Percentiles rank a stretch among this genome's conserved stretches.
phyloP scores from a whole-genome alignment of 2,113 vertebrate genomes.

The Brachyistius frenatus region DNA sequence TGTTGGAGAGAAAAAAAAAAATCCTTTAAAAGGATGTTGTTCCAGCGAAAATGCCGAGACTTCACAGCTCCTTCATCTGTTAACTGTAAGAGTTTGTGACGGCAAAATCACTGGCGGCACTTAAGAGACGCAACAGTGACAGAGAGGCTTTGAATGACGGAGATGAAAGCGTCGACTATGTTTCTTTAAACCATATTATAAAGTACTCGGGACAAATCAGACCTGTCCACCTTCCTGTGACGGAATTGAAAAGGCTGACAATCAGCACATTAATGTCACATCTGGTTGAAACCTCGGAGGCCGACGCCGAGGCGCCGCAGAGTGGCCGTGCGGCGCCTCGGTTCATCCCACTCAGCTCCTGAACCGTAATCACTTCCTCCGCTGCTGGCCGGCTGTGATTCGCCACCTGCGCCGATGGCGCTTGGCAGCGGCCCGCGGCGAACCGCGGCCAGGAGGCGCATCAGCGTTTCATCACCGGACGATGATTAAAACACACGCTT shows the following conservation, averaged over 20 bases:
- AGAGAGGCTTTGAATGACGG: no score
- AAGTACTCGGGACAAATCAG: slow-evolving; percentile 9
- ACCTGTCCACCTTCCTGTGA: slow-evolving; percentile 11
- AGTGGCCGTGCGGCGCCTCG: no score
- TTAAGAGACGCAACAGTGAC: background rate
- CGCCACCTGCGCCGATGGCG: slow-evolving; percentile 47
- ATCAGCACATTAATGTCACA: slow-evolving; percentile 34
- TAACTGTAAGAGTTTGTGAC: slow-evolving; percentile 13
- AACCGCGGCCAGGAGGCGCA: slow-evolving; percentile 40
- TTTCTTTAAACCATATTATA: background rate
- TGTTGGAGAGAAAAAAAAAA: background rate
- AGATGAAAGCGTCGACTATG: no score
- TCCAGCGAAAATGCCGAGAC: no score
- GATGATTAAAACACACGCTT: slow-evolving; percentile 36
- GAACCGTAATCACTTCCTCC: slow-evolving; percentile 35
- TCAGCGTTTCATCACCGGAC: slow-evolving; percentile 20
- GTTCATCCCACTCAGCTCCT: slow-evolving; percentile 12
- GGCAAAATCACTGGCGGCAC: slow-evolving; percentile 26
- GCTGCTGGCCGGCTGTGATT: slow-evolving; percentile 14
- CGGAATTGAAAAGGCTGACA: slow-evolving; percentile 12
- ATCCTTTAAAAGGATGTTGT: background rate
- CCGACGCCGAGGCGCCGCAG: slow-evolving; percentile 16
- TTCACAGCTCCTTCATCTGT: background rate
- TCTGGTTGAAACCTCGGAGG: background rate
- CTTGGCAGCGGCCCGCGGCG: slow-evolving; percentile 28